phyloP scores from a whole-genome alignment of 1,140 invertebrate genomes.

The Drosophila takahashii region DNA sequence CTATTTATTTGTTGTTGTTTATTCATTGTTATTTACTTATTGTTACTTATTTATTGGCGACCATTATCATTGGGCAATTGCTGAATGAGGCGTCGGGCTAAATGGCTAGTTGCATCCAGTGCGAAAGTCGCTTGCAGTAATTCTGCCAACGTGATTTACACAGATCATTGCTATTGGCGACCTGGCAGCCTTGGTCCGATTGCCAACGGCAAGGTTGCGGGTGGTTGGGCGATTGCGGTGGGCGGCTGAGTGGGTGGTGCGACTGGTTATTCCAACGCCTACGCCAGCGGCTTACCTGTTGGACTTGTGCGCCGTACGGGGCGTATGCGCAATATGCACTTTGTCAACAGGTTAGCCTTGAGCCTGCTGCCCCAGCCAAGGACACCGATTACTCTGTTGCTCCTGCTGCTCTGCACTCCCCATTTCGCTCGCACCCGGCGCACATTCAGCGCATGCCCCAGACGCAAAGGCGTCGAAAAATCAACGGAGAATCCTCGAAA shows the following conservation, averaged over 20 bases:
- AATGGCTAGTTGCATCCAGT: conserved; percentile 1
- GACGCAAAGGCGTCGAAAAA: conserved; percentile 38
- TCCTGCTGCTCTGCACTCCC: background rate
- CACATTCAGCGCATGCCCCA: conserved; percentile 69
- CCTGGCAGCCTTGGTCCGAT: conserved; percentile 2
- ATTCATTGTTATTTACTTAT: too few relatives aligned
- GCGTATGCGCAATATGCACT: conserved; percentile 77
- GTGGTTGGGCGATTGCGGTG: background rate
- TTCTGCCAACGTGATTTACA: conserved; percentile 1
- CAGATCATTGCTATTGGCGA: conserved; percentile 25
- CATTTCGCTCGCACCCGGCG: conserved; percentile 1
- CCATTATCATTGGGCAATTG: background rate
- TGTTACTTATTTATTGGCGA: background rate
- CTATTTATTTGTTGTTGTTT: too few relatives aligned
- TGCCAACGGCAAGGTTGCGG: conserved; percentile 9
- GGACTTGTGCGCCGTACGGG: conserved; percentile 38
- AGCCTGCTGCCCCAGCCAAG: conserved; percentile 17
- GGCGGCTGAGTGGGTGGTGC: background rate
- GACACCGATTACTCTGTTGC: background rate
- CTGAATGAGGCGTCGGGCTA: conserved; percentile 4
- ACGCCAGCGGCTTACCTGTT: conserved; percentile 68
- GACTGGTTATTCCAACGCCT: conserved; percentile 30
- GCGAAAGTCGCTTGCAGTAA: background rate
- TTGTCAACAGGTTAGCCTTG: conserved; percentile 76
- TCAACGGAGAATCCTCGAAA: conserved; percentile 8